A percentile compares a stretch with the other conserved stretches of the same genome.
phyloP scores from a whole-genome alignment of 2,113 vertebrate species.

The Scytalopus superciliaris region DNA sequence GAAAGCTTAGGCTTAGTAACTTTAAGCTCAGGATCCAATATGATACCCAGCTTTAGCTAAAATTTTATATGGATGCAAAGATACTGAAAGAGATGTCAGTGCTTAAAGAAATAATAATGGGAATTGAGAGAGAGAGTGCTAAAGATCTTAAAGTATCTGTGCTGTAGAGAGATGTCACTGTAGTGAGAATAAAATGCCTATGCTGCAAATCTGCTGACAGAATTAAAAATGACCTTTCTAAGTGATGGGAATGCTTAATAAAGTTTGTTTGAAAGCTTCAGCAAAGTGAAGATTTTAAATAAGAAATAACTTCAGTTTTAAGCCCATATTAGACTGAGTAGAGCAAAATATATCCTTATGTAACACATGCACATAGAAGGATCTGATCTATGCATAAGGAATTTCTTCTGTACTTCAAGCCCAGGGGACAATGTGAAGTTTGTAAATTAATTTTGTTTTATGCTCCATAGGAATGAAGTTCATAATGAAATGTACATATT shows the following conservation, averaged over 20 bases:
- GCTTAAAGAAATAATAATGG: constrained; percentile 4
- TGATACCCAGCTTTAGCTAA: constrained; percentile 7
- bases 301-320: background rate
- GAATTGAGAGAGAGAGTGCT: background rate
- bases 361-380: background rate
- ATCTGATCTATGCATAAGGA: background rate
- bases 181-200: background rate
- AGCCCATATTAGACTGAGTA: background rate
- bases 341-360: background rate
- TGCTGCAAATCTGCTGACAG: background rate
- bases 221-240: constrained; percentile 38
- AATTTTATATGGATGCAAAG: background rate
- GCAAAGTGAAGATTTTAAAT: background rate
- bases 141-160: background rate
- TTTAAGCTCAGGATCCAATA: constrained; percentile 13
- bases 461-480: background rate
- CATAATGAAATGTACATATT: background rate
- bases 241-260: background rate
- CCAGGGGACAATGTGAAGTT: background rate
- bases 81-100: constrained; percentile 14
- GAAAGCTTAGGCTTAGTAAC: constrained; percentile 31
- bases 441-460: background rate
- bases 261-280: background rate
- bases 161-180: background rate
- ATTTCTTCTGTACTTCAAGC: background rate